Percentiles rank a stretch among this genome's conserved stretches.
These are phyloP conservation scores for Synodontis membranacea DNA, from an alignment of 2,113 vertebrate genomes.

Conservation along the genomic window DNA sequence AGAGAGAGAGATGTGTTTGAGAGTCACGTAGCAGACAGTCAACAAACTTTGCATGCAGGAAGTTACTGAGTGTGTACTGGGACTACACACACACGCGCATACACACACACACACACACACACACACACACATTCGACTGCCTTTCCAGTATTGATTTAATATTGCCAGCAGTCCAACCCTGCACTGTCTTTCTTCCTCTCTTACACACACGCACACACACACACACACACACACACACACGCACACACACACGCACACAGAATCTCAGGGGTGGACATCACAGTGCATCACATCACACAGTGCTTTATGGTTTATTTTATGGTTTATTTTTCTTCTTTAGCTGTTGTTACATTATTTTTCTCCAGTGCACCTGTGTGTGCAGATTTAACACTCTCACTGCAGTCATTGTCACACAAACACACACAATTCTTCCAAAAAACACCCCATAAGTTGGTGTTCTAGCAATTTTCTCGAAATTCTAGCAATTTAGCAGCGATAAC, in stretches of 20 bases:
- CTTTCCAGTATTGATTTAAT: constrained; percentile 70
- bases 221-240: constrained; percentile 29
- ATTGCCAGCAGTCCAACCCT: constrained; percentile 63
- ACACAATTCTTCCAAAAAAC: neutral
- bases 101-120: constrained; percentile 60
- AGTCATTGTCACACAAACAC: neutral
- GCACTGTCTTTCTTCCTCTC: neutral
- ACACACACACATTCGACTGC: constrained; percentile 65
- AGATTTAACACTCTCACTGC: constrained; percentile 11
- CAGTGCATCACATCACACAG: neutral
- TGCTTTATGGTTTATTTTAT: constrained; percentile 12
- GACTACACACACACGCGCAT: neutral
- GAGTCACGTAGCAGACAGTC: constrained; percentile 65
- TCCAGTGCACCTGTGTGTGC: neutral
- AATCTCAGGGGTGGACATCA: constrained; percentile 2
- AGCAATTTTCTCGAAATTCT: neutral
- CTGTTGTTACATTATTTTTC: neutral
- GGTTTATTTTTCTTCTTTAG: constrained; percentile 7
- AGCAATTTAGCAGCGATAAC: neutral
- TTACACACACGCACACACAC: constrained; percentile 1
- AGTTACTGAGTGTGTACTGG: constrained; percentile 64
- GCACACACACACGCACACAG: constrained; percentile 25
- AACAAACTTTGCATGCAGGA: constrained; percentile 64
- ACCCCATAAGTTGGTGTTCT: neutral
- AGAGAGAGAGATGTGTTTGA: constrained; percentile 33